phyloP scores from a whole-genome alignment of 2,113 vertebrate species.

The Nothobranchius furzeri region DNA sequence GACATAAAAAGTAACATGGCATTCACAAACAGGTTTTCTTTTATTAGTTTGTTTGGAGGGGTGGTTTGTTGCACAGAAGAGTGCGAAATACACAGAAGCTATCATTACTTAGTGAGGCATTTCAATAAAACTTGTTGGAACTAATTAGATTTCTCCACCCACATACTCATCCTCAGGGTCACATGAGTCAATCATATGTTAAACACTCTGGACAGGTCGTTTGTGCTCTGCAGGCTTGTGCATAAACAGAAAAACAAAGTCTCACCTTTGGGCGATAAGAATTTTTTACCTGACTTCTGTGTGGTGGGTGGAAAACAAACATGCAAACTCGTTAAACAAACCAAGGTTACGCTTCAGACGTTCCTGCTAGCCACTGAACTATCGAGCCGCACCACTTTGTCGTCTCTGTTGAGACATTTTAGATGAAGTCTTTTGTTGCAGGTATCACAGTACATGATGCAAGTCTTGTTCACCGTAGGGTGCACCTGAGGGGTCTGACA shows the following conservation, averaged over 20 bases:
- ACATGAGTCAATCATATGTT: slow-evolving; percentile 18
- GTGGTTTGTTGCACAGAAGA: slow-evolving; percentile 6
- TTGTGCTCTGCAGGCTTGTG: slow-evolving; percentile 24
- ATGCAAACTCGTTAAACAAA: slow-evolving; percentile 24
- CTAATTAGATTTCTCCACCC: slow-evolving; percentile 45
- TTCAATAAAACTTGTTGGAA: slow-evolving; percentile 21
- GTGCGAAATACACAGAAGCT: slow-evolving; percentile 23
- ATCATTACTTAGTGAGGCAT: slow-evolving; percentile 43
- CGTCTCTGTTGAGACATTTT: slow-evolving; percentile 16
- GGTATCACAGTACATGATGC: slow-evolving; percentile 9
- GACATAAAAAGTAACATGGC: background rate
- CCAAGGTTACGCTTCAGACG: slow-evolving; percentile 24
- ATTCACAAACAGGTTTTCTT: slow-evolving; percentile 15
- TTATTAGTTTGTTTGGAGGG: slow-evolving; percentile 7
- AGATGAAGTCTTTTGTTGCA: slow-evolving; percentile 17
- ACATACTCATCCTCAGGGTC: slow-evolving; percentile 50
- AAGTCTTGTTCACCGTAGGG: slow-evolving; percentile 41
- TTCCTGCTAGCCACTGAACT: slow-evolving; percentile 25
- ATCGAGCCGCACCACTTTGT: slow-evolving; percentile 14
- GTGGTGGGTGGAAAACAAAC: slow-evolving; percentile 6
- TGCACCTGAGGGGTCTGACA: slow-evolving; percentile 38
- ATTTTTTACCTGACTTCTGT: background rate
- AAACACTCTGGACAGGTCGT: slow-evolving; percentile 38
- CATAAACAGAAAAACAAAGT: slow-evolving; percentile 50
- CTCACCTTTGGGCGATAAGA: slow-evolving; percentile 27